These are phyloP conservation scores for Budorcas taxicolor DNA, from an alignment of 2,113 vertebrate species.

Conservation along the genomic window DNA sequence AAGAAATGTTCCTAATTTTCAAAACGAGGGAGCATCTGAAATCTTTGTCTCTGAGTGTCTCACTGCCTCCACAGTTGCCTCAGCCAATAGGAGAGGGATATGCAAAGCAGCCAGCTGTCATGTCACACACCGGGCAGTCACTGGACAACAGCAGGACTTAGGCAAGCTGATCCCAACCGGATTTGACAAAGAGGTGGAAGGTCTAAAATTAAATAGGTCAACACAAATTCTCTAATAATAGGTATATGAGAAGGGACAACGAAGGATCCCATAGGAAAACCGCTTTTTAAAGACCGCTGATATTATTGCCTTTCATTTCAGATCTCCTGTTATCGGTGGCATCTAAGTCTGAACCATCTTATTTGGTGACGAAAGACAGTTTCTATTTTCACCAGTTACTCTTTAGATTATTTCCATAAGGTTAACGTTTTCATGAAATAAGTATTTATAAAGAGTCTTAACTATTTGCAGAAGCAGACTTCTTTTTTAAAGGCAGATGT, in stretches of 20 bases:
- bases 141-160: not conserved
- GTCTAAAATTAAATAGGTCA: conserved; percentile 53
- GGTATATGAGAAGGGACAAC: conserved; percentile 11
- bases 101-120: conserved; percentile 41
- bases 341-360: not conserved
- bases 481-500: not conserved
- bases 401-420: not conserved
- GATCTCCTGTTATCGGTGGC: not conserved
- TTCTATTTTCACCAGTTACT: not conserved
- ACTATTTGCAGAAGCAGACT: not conserved
- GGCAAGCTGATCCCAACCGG: conserved; percentile 37
- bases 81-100: conserved; percentile 47
- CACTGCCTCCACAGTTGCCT: not conserved
- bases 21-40: conserved; percentile 43
- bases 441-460: not conserved
- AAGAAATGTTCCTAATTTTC: conserved; percentile 30
- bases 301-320: conserved; percentile 12
- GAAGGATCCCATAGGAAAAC: conserved; percentile 5
- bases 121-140: not conserved
- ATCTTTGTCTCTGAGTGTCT: conserved; percentile 3
- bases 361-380: not conserved
- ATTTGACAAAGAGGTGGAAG: conserved; percentile 55
- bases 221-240: conserved; percentile 43
- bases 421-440: not conserved
- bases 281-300: not conserved